phyloP scores from a whole-genome alignment of 2,888 invertebrate genomes.

The Arctia plantaginis region DNA sequence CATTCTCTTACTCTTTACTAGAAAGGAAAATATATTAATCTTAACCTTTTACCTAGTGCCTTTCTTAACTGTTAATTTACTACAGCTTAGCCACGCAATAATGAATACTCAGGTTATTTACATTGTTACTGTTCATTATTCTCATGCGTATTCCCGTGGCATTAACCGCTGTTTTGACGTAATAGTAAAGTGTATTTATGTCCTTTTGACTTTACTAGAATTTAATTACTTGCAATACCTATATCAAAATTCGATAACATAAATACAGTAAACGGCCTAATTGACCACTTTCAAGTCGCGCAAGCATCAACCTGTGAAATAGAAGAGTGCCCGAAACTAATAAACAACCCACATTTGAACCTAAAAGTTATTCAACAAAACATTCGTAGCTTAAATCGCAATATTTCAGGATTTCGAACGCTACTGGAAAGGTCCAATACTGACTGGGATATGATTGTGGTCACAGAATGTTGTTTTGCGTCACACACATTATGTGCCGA shows the following conservation, averaged over 20 bases:
- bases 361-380: background rate
- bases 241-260: conserved; percentile 9
- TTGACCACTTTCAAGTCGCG: conserved; percentile 1
- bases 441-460: conserved; percentile 4
- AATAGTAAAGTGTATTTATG: too few species aligned
- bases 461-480: conserved; percentile 17
- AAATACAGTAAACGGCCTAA: background rate
- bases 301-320: too few species aligned
- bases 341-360: background rate
- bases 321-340: conserved; percentile 10
- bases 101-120: too few species aligned
- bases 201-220: too few species aligned
- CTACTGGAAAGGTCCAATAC: conserved; percentile 1
- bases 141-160: too few species aligned
- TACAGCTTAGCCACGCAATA: too few species aligned
- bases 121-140: too few species aligned
- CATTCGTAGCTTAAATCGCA: conserved; percentile 13
- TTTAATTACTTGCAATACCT: background rate
- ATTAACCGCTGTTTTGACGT: too few species aligned
- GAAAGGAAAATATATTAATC: too few species aligned
- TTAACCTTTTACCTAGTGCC: too few species aligned
- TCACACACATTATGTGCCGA: conserved; percentile 9
- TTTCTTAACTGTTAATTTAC: too few species aligned
- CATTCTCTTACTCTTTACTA: too few species aligned
- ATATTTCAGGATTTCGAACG: conserved; percentile 1